phyloP scores from a whole-genome alignment of 2,797 vertebrate genomes.

The Malacoraja senta region DNA sequence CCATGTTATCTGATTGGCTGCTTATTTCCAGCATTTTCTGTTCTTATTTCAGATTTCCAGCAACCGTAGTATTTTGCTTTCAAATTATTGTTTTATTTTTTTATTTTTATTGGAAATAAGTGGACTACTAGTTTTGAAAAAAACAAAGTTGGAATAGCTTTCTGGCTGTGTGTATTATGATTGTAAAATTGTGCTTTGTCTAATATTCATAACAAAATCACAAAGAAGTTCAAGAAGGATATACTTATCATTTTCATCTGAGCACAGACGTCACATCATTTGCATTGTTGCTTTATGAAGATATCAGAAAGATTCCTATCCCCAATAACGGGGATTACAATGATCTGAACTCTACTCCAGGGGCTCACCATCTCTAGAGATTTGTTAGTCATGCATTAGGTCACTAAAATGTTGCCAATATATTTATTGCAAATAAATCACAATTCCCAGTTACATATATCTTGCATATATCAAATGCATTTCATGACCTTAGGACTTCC shows the following conservation, averaged over 20 bases:
- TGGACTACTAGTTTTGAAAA: neutral
- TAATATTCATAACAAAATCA: neutral
- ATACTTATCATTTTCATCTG: neutral
- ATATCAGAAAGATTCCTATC: neutral
- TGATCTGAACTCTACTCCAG: neutral
- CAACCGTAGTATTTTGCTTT: too few species aligned
- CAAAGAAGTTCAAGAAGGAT: neutral
- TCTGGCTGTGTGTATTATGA: neutral
- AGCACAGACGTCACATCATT: neutral
- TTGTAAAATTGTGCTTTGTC: neutral
- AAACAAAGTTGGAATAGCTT: neutral
- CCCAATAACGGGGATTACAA: neutral
- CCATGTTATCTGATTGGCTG: too few species aligned
- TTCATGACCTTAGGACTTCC: neutral
- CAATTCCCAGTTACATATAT: neutral
- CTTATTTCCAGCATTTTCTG: too few species aligned
- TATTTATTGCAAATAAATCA: neutral
- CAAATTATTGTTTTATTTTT: too few species aligned
- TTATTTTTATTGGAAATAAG: neutral
- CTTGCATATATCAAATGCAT: neutral
- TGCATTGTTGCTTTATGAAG: neutral
- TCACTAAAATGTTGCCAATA: neutral
- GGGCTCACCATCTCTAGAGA: neutral
- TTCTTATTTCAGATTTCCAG: too few species aligned
- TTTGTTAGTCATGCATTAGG: neutral